Base-by-base conservation (phyloP, 2,113 vertebrate genomes). In the Asarcornis scutulata region DNA sequence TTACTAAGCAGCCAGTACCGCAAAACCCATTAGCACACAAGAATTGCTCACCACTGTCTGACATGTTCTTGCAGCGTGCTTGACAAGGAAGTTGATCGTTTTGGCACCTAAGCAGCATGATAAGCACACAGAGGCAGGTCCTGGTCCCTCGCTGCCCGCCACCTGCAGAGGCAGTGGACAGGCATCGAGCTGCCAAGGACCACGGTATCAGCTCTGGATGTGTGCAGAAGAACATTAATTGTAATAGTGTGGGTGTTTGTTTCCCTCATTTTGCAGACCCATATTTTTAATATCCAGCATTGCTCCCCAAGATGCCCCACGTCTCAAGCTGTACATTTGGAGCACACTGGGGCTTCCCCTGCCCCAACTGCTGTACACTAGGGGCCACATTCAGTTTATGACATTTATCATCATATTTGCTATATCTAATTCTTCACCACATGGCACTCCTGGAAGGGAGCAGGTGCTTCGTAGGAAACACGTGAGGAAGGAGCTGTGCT, bases 1-100 rank as follows among this genome's bases (percentile, higher is more conserved):
- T 77, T 66, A 58, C 79, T 95, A 95, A 97, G 95, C 89, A 90
- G 86, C 69, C 69, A 83, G 69, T 8, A 67, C 81, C 56, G 89
- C 74, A 87, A 89, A 95, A 62, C 44, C 86, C 93, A 93, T 95
- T 93, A 95, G 29, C 74, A 31, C 71, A 17, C 48, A 34, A 67
- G 34, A 77, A 79, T 73, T 68, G 86, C 81, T 97, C 89, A 84
- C 68, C 23, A 0, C 77, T 44, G 60, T 9, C 78, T 90, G 95
- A 93, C 95, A 93, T 69, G n/a, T 56, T 34, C 53, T 67, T 66
- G 81, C 4, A 16, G 91, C 83, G 38, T 0, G 91, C 77, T 17
- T 13, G 52, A 42, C 77, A 75, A 46, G 78, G 0, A 66, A 38
- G 73, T 1, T 8, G 52, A 63, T 63, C 10, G 1, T 32, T 88